Evolutionary conservation across 2,888 invertebrate species (phyloP), one percentile per base, ranked within the genome.

Genomic region (Corythucha ciliata): DNA sequence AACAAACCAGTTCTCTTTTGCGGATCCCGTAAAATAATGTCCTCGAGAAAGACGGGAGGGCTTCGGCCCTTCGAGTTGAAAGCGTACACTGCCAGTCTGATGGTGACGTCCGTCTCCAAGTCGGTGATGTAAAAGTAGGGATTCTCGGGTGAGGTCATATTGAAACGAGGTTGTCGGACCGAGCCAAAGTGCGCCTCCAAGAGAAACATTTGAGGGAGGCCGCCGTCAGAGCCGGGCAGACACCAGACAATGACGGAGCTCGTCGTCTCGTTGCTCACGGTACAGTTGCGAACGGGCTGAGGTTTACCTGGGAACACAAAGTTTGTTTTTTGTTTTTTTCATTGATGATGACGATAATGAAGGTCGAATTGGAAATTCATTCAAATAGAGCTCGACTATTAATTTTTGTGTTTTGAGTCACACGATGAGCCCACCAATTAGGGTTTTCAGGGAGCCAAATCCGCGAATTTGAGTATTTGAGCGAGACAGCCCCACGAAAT

Each of bases 221-320:
- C 90, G 54, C 90, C 90, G 72, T 90, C 89, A 71, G 88, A 89
- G 61, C 86, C 86, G 21, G 86, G 74, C 64, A 81, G 76, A 68
- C 90, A 90, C 63, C 79, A 79, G 60, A 89, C 83, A 68, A 83
- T 81, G 61, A 85, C 83, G 55, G 84, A 83, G 62, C 81, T 83
- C 63, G 82, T 80, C 14, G 89, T 89, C 68, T 85, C 84, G 70
- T 90, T 90, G 68, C 81, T 81, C 61, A 88, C 72, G 48, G 83
- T 78, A 70, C 90, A 90, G 72, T 90, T 90, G 56, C 81, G 79
- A 44, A 89, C 87, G 48, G 84, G 77, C 67, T 83, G 86, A 32
- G 90, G 90, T 67, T 85, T 80, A 55, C 86, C 89, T 87, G 70
- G 46, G 63, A 34, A 44, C n/a, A 48, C 29, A 40, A 27, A 37